A percentile compares a stretch with the other conserved stretches of the same genome.
Conservation (phyloP, 1,140 invertebrate genomes). For the Zaprionus capensis region DNA sequence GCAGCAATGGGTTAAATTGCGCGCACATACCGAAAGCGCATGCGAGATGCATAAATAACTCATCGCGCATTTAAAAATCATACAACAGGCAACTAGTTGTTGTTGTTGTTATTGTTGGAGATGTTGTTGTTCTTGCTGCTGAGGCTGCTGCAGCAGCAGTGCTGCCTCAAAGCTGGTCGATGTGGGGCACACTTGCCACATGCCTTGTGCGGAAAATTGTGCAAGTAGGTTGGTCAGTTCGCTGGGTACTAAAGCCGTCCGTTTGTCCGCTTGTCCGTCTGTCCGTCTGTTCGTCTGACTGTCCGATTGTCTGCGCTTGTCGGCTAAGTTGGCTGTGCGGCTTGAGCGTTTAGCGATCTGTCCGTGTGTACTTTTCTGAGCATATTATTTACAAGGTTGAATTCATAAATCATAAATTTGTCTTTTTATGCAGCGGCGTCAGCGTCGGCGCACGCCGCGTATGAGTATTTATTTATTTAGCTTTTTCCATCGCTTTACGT, state of each 20-base stretch:
- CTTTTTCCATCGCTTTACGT: slow-evolving; percentile 31
- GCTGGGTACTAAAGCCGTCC: slow-evolving; percentile 27
- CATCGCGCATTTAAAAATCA: slow-evolving; percentile 83
- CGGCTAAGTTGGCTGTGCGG: slow-evolving; percentile 11
- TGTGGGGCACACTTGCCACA: slow-evolving; percentile 80
- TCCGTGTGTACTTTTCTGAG: slow-evolving; percentile 70
- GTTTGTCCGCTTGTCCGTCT: slow-evolving; percentile 32
- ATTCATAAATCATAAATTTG: slow-evolving; percentile 84
- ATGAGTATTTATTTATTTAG: slow-evolving; percentile 44
- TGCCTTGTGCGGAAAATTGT: slow-evolving; percentile 82
- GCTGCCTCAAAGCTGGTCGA: slow-evolving; percentile 49
- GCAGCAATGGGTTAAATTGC: slow-evolving; percentile 63
- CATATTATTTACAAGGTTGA: slow-evolving; percentile 83
- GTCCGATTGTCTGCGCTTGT: slow-evolving; percentile 2
- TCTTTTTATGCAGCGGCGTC: slow-evolving; percentile 76
- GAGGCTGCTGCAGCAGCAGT: slow-evolving; percentile 22
- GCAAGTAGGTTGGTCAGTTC: slow-evolving; percentile 79
- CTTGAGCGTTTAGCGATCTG: slow-evolving; percentile 49
- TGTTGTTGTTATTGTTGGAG: slow-evolving; percentile 39
- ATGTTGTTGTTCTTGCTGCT: slow-evolving; percentile 25
- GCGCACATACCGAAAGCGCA: slow-evolving; percentile 56
- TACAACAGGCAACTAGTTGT: slow-evolving; percentile 62
- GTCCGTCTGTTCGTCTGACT: background rate
- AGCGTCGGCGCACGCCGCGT: slow-evolving; percentile 64
- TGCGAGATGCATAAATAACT: slow-evolving; percentile 80